Base-by-base conservation (phyloP, 2,888 invertebrate species). In the Timema podura region DNA sequence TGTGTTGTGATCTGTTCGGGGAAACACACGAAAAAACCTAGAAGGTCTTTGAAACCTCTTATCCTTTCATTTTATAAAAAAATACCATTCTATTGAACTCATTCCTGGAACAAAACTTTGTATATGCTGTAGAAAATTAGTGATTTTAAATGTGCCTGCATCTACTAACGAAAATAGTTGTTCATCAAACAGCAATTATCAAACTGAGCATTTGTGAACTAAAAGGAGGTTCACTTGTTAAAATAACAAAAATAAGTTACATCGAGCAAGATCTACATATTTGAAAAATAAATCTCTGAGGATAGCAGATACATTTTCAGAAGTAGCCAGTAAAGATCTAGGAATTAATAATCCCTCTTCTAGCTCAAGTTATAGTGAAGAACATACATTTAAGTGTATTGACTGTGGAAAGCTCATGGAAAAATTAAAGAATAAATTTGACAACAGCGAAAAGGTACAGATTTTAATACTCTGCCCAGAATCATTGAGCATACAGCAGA, bases 81-180 rank as follows among this genome's bases (percentile, higher is more conserved):
- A 61, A 61, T 61, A 44, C 45, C 61, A 16, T 9, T 44, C 57
- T 10, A 2, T 57, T n/a, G 5, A 57, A 57, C 57, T 57, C 5
- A 16, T 57, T 16, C 57, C 57, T 13, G 6, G 10, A 10, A 61
- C 44, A 5, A 61, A 61, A 44, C 61, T 44, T 61, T 61, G 44
- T 61, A 61, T 61, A 61, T 44, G 30, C 61, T 61, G 61, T 30
- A 61, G 61, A n/a, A 44, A 30, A 61, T 61, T 61, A 61, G 61
- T 61, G 45, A 30, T 30, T 30, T 30, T 30, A 30, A 30, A 30
- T 30, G 61, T 61, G 61, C 45, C 61, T 61, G 44, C 61, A 44
- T 11, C 61, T 30, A 61, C 44, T 45, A 61, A 61, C 5, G 45
- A 45, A 44, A 45, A 57, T 57, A 13, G 45, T 30, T 16, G 61